Percentiles rank a stretch among this genome's conserved stretches.
Conservation (phyloP, 1,140 invertebrate genomes). For the Plodia interpunctella region DNA sequence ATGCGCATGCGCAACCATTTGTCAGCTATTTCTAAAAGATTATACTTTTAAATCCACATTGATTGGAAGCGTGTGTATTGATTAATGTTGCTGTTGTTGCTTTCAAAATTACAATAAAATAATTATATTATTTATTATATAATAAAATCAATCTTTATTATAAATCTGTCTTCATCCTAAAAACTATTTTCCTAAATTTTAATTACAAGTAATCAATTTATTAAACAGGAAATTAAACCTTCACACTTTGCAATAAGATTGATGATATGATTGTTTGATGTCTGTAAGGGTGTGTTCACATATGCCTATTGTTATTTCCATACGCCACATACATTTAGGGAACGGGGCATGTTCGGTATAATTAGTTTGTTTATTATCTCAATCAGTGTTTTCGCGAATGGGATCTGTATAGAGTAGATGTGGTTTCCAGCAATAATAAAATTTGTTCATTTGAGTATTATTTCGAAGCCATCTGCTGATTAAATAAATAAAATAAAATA, state of each 20-base stretch:
- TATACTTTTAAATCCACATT: no score
- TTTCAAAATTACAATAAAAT: neutral
- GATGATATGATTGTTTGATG: neutral
- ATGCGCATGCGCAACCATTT: no score
- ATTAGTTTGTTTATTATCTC: conserved; percentile 61
- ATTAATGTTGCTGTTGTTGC: no score
- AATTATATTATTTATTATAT: no score
- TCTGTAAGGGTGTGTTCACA: conserved; percentile 5
- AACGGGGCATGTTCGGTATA: conserved; percentile 50
- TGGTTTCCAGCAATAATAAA: neutral
- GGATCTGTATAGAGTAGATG: conserved; percentile 31
- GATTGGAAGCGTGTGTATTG: no score
- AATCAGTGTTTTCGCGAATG: conserved; percentile 44
- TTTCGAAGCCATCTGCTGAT: no score
- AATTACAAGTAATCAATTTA: neutral
- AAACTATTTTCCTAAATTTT: neutral
- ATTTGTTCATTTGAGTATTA: no score
- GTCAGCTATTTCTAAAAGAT: no score
- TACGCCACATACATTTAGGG: conserved; percentile 49
- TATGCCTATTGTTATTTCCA: conserved; percentile 34
- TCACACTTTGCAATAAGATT: neutral
- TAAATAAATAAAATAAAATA: no score
- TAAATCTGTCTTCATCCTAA: conserved; percentile 33
- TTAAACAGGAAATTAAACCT: neutral
- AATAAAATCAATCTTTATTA: conserved; percentile 26